Evolutionary conservation across 1,140 invertebrate species (phyloP).

Genomic region (Temnothorax nylanderi): DNA sequence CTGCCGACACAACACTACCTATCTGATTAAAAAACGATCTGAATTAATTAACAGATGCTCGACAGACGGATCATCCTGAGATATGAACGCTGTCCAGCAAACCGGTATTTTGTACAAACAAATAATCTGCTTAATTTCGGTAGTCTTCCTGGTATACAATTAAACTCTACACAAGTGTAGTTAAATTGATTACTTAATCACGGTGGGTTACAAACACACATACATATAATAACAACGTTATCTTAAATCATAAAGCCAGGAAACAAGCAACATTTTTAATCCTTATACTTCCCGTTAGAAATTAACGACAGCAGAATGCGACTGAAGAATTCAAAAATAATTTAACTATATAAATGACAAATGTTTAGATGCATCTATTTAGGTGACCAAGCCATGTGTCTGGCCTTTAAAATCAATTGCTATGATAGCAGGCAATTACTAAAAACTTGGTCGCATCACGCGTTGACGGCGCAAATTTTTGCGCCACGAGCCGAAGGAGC

Average conservation of each 20-base stretch:
- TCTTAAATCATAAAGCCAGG: not conserved
- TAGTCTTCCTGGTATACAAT: not conserved
- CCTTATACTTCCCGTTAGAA: not conserved
- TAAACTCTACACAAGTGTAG: constrained; percentile 5
- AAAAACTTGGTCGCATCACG: constrained; percentile 6
- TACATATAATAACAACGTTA: constrained; percentile 21
- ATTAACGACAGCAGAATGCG: not conserved
- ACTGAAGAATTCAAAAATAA: not conserved
- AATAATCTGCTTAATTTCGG: constrained; percentile 37
- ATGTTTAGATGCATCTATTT: not conserved
- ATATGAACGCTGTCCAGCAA: constrained; percentile 5
- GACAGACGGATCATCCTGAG: not conserved
- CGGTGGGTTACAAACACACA: not conserved
- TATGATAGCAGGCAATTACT: not conserved
- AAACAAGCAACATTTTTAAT: not conserved
- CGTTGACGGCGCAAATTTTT: constrained; percentile 12
- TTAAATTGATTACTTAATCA: constrained; percentile 40
- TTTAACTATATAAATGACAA: not conserved
- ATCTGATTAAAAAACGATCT: constrained; percentile 16
- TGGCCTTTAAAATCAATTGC: not conserved
- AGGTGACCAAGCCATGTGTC: not conserved
- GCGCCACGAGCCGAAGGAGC: not conserved
- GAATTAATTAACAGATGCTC: constrained; percentile 33
- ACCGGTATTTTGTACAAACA: constrained; percentile 10
- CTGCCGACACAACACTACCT: not conserved